These are phyloP conservation scores for Erynnis tages DNA, from an alignment of 2,888 invertebrate genomes.

Conservation along the genomic window DNA sequence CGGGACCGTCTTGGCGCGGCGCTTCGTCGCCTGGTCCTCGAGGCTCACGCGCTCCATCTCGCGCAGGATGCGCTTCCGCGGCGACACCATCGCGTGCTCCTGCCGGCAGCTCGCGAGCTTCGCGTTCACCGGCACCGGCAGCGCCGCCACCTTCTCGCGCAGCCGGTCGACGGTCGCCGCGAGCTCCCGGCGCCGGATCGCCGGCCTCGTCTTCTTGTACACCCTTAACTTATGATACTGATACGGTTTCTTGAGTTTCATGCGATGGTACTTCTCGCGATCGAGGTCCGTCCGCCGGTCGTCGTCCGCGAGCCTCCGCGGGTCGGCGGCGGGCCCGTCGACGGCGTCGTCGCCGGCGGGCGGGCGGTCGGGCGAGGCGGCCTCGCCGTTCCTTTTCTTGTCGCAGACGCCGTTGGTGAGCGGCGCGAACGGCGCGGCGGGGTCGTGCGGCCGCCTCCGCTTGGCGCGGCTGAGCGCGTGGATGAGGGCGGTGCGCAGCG, in stretches of 20 bases:
- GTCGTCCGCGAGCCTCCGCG: slow-evolving; percentile 49
- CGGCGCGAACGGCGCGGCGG: slow-evolving; percentile 41
- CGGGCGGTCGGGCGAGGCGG: slow-evolving; percentile 42
- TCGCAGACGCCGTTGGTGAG: slow-evolving; percentile 57
- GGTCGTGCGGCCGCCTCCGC: slow-evolving; percentile 85
- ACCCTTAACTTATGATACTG: slow-evolving; percentile 76
- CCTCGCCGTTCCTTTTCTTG: slow-evolving; percentile 56
- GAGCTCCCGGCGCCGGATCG: slow-evolving; percentile 59
- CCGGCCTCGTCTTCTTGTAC: slow-evolving; percentile 68
- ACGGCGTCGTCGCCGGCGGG: slow-evolving; percentile 51
- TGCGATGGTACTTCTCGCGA: slow-evolving; percentile 71
- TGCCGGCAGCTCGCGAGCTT: slow-evolving; percentile 71
- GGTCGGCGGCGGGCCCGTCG: slow-evolving; percentile 45
- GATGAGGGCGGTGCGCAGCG: slow-evolving; percentile 67
- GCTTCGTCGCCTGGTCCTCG: slow-evolving; percentile 85
- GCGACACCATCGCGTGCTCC: slow-evolving; percentile 86
- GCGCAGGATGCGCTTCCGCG: slow-evolving; percentile 90
- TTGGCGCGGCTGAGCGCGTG: slow-evolving; percentile 75
- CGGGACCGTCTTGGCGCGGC: slow-evolving; percentile 77
- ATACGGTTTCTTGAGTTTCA: slow-evolving; percentile 78
- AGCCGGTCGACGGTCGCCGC: slow-evolving; percentile 58
- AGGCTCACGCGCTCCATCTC: slow-evolving; percentile 90
- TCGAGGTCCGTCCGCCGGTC: slow-evolving; percentile 62
- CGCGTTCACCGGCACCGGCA: slow-evolving; percentile 66
- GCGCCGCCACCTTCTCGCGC: slow-evolving; percentile 60